Percentiles rank a stretch among this genome's conserved stretches.
These are phyloP conservation scores for Pterocles orientalis DNA, from an alignment of 2,113 vertebrate species.

Conservation along the genomic window DNA sequence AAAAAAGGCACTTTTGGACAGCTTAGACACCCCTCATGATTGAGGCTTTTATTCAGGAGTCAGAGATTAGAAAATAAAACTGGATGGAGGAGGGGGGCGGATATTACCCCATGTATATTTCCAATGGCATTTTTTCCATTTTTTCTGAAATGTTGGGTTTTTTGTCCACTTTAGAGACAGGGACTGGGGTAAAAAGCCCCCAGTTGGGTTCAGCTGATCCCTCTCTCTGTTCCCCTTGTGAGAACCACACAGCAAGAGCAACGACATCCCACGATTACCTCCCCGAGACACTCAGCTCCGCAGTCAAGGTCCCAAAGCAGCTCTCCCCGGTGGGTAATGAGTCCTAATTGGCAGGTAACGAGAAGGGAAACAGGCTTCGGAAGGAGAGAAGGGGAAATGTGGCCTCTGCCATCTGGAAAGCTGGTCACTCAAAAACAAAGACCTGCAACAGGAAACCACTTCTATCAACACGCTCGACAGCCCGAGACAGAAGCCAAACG, in stretches of 20 bases:
- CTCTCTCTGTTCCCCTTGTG: neutral
- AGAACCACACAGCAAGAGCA: neutral
- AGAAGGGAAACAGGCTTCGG: neutral
- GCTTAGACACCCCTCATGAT: neutral
- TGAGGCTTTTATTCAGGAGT: neutral
- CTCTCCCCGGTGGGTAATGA: neutral
- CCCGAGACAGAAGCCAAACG: neutral
- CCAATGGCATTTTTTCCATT: accelerated
- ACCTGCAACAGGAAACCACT: neutral
- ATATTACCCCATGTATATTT: neutral
- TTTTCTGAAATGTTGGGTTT: accelerated
- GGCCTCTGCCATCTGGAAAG: neutral
- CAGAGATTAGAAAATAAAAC: neutral
- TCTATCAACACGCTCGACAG: neutral
- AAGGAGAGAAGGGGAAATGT: neutral
- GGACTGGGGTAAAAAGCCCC: neutral
- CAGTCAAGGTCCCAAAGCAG: neutral
- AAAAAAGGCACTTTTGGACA: neutral
- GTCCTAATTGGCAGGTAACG: neutral
- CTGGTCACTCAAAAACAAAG: neutral
- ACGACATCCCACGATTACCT: accelerated
- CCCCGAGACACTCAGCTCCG: neutral
- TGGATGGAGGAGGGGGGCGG: neutral
- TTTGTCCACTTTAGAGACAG: neutral
- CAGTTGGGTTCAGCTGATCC: neutral